phyloP scores from a whole-genome alignment of 2,888 invertebrate species.

The Flexamia atlantica region DNA sequence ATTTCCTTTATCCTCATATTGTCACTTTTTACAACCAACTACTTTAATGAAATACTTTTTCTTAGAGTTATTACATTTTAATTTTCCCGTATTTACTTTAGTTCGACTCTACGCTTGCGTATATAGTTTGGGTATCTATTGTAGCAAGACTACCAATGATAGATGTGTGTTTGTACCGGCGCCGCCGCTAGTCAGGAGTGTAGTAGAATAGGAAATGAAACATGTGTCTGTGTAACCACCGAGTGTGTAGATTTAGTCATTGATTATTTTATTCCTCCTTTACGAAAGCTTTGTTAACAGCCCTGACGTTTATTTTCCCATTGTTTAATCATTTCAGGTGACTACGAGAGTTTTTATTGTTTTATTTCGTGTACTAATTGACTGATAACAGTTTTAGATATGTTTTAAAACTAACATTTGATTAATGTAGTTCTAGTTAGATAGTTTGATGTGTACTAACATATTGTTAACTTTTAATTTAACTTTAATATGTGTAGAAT shows the following conservation, averaged over 20 bases:
- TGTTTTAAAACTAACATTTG: conserved; percentile 4
- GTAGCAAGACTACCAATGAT: conserved; percentile 46
- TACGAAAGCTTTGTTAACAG: conserved; percentile 14
- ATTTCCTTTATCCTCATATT: too few species aligned
- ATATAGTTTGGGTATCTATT: conserved; percentile 18
- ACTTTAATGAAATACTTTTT: too few species aligned
- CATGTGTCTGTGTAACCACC: conserved; percentile 40
- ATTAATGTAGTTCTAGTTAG: conserved; percentile 8
- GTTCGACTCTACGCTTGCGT: background rate
- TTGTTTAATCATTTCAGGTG: conserved; percentile 22
- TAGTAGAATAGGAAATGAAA: conserved; percentile 39
- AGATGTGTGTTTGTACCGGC: conserved; percentile 52
- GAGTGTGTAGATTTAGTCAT: conserved; percentile 27
- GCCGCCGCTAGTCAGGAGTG: conserved; percentile 35
- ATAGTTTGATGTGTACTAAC: conserved; percentile 20
- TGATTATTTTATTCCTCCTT: conserved; percentile 36
- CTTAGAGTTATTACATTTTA: too few species aligned
- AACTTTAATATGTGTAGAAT: conserved; percentile 12
- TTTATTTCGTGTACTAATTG: background rate
- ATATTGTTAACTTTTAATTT: background rate
- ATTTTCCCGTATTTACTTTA: too few species aligned
- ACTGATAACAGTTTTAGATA: conserved; percentile 18
- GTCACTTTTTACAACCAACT: too few species aligned
- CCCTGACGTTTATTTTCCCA: conserved; percentile 3
- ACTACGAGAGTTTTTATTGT: background rate